phyloP scores from a whole-genome alignment of 2,797 vertebrate species.

The Anguilla megastoma region DNA sequence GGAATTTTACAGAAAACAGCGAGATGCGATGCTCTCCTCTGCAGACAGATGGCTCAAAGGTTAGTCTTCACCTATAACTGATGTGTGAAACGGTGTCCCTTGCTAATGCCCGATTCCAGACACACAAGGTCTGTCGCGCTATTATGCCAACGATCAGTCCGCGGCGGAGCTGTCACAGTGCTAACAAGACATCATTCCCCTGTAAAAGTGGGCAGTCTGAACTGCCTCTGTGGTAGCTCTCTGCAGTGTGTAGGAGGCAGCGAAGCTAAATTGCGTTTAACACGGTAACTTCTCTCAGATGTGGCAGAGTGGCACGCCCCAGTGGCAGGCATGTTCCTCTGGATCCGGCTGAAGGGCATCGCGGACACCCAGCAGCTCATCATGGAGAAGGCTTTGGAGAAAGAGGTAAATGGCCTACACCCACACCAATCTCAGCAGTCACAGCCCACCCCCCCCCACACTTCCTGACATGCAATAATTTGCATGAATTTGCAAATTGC shows the following conservation, averaged over 20 bases:
- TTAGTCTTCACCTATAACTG: slow-evolving; percentile 51
- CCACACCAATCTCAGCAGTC: background rate
- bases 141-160: background rate
- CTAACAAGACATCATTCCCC: background rate
- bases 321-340: slow-evolving; percentile 80
- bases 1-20: slow-evolving; percentile 77
- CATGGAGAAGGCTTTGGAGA: slow-evolving; percentile 76
- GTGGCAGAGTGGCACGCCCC: slow-evolving; percentile 80
- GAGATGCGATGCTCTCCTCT: slow-evolving; percentile 72
- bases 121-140: background rate
- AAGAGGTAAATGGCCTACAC: slow-evolving; percentile 65
- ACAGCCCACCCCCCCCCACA: no score
- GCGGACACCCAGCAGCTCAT: slow-evolving; percentile 74
- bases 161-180: background rate
- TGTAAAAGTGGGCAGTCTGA: background rate
- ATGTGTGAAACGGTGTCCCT: background rate
- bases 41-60: slow-evolving; percentile 83
- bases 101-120: slow-evolving; percentile 1
- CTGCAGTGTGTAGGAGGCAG: background rate
- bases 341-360: slow-evolving; percentile 80
- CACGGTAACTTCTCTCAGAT: slow-evolving; percentile 51
- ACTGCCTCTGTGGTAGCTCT: background rate
- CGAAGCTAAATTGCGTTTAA: background rate
- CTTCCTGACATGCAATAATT: background rate
- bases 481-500: background rate